Base-by-base conservation (phyloP, 2,113 vertebrate genomes). In the Phyllostomus hastatus region DNA sequence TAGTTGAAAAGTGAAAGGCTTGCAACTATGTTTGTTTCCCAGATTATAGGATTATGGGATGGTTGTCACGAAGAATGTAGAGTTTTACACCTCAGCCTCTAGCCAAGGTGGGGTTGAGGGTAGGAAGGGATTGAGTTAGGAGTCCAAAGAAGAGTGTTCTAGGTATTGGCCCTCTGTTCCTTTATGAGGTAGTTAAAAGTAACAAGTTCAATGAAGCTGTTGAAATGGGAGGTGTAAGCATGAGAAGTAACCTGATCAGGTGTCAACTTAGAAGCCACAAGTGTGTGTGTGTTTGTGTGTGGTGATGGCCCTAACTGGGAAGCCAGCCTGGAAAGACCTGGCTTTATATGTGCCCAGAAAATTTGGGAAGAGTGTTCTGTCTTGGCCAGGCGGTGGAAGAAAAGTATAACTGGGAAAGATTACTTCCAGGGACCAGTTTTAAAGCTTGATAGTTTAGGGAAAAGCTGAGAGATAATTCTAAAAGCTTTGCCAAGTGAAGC, bases 261-360 rank as follows among this genome's bases (percentile, higher is more conserved):
- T 72, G 52, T 75, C 66, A 72, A 10, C 4, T 54, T 83, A 50
- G 69, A 75, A 80, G 5, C 4, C 43, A 43, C 43, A 9, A 4
- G 1, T 72, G 35, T 80, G 66, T 41, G 43, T 43, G 57, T 17
- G 33, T 52, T 9, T 24, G 22, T 80, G 2, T 52, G 7, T 31
- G 46, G 9, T 78, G 41, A 90, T 61, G 54, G 61, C 2, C 41
- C 22, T 88, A 57, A 54, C 35, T 81, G 12, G 80, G 70, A 92
- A 96, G 10, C 35, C 80, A 96, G 35, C n/a, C 31, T 95, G 35
- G 80, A 79, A 89, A 90, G 41, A 89, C 33, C 84, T 59, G 48
- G 12, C 33, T 79, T 89, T 91, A 50, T 73, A 4, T 8, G 17
- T 24, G 11, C 38, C n/a, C 22, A 67, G 72, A 38, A 16, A 92